These are phyloP conservation scores for Arvicanthis niloticus DNA, from an alignment of 2,113 vertebrate genomes.

Conservation along the genomic window DNA sequence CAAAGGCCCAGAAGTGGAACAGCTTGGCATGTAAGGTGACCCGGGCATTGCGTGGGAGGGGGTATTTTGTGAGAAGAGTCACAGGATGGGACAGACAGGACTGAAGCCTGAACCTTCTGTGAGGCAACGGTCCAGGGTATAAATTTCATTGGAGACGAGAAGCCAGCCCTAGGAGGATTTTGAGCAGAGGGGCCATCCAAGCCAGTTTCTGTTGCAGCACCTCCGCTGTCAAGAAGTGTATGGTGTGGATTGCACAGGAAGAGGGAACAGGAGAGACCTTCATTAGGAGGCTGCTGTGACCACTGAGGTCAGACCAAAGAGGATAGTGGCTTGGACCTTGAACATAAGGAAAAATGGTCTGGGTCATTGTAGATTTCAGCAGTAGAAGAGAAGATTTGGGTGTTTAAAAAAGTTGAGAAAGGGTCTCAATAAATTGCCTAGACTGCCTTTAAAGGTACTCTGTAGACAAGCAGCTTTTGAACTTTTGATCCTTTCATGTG, in stretches of 20 bases:
- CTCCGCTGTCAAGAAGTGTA: background rate
- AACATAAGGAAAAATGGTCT: background rate
- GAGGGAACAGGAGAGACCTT: background rate
- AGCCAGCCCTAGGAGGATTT: background rate
- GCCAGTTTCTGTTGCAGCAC: background rate
- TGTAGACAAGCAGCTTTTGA: background rate
- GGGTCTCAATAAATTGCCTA: background rate
- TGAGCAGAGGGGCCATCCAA: background rate
- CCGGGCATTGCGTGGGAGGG: background rate
- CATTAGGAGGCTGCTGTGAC: background rate
- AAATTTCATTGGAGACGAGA: slow-evolving; percentile 39
- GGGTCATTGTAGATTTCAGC: background rate
- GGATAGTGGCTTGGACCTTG: background rate
- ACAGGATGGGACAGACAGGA: background rate
- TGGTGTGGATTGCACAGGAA: background rate
- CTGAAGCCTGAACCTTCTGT: background rate
- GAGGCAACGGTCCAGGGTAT: background rate
- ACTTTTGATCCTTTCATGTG: background rate
- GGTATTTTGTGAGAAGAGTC: background rate
- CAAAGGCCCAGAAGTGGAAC: slow-evolving; percentile 40
- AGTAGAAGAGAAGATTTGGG: background rate
- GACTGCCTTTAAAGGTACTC: background rate
- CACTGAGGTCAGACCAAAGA: background rate
- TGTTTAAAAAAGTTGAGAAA: background rate
- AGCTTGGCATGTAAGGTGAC: background rate